Evolutionary conservation across 2,797 vertebrate genomes (phyloP), one percentile per base, ranked within the genome.

Genomic region (Hippocampus kuda): DNA sequence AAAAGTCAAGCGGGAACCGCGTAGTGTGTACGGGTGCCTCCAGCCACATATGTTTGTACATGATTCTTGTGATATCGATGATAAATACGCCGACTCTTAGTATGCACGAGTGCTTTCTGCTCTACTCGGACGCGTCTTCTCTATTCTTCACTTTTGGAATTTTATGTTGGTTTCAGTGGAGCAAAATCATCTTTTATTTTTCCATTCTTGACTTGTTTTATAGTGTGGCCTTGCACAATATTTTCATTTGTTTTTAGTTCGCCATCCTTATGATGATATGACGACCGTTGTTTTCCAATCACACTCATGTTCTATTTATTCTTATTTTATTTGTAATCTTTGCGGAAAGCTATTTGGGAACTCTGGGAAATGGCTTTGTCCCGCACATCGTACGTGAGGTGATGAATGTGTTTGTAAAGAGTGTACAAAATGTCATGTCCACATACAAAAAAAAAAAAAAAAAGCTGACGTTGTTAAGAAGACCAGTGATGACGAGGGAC

Each of bases 401-500:
- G 79, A 70, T 83, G 80, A 49, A 30, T 74, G 75, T 61, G 65
- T 69, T 44, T 94, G 91, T 94, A 93, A 92, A 94, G 92, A 41
- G 60, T 90, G 76, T 93, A 91, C 94, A 93, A 87, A 88, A 89
- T 24, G 53, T 54, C 22, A 62, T 62, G 60, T 41, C 34, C 15
- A 24, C 53, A 24, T 54, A 11, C 11, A 9, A 54, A 54, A 54
- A 18, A n/a, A n/a, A 6, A n/a, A n/a, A 3, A 54, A 2, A 54
- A 24, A 60, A 30, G 54, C 30, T 60, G 60, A 62, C 20, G 60
- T 41, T 60, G 34, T 4, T n/a, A 62, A 22, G 41, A 11, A n/a
- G 22, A 53, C 24, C 22, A 11, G 24, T 10, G 9, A 38, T 38
- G 53, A 38, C 10, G 60, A 86, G 88, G 83, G 81, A 81, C 85